phyloP scores from a whole-genome alignment of 2,113 vertebrate genomes.

The Cacatua alba region DNA sequence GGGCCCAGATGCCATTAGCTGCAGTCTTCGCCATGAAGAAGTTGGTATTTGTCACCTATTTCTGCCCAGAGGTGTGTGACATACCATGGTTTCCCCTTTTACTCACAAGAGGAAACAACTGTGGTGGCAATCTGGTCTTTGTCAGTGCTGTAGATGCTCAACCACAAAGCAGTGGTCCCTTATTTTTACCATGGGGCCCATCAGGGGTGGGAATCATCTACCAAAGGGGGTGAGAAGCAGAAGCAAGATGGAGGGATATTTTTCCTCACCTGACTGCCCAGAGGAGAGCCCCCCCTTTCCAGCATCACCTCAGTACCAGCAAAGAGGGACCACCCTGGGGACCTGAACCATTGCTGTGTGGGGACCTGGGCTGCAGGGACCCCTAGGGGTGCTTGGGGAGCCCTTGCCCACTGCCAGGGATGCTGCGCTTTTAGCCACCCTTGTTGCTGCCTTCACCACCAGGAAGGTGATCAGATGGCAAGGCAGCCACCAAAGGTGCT shows the following conservation, averaged over 20 bases:
- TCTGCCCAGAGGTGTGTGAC: slow-evolving; percentile 1
- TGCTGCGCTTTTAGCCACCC: background rate
- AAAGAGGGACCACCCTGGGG: background rate
- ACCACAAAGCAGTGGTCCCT: background rate
- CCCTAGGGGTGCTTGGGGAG: background rate
- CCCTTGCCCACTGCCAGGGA: fast-evolving
- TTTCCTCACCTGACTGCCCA: background rate
- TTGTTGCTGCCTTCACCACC: fast-evolving
- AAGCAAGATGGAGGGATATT: background rate
- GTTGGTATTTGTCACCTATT: slow-evolving; percentile 15
- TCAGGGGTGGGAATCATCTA: background rate
- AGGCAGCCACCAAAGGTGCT: background rate
- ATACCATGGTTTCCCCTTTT: slow-evolving; percentile 18
- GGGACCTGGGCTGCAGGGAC: background rate
- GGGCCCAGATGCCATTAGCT: background rate
- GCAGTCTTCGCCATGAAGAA: background rate
- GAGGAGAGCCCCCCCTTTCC: fast-evolving
- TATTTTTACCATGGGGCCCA: background rate
- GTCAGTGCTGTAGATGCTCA: background rate
- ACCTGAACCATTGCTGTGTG: fast-evolving
- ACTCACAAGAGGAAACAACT: slow-evolving; percentile 29
- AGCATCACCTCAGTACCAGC: background rate
- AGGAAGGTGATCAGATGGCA: background rate
- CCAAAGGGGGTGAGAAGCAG: background rate
- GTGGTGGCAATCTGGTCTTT: slow-evolving; percentile 28